Conservation (phyloP, 2,797 vertebrate species). For the Gambusia yucatana region DNA sequence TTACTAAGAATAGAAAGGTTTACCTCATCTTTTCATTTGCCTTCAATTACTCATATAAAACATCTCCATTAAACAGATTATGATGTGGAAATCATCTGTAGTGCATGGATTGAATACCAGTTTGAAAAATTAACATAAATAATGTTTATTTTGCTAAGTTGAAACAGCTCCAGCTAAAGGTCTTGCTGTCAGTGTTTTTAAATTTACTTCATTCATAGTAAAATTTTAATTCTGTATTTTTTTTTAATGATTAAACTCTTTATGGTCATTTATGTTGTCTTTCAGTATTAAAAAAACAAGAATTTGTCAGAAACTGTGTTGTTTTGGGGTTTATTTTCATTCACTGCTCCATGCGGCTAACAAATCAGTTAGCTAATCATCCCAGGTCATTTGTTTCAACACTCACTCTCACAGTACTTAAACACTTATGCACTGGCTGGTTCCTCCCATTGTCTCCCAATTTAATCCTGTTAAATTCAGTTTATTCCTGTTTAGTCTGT, state of each 20-base stretch:
- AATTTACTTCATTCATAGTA: neutral
- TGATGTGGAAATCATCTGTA: neutral
- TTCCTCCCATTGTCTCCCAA: too few species aligned
- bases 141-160: neutral
- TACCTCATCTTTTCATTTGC: neutral
- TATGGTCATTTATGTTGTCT: neutral
- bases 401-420: too few species aligned
- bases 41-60: neutral
- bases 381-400: too few species aligned
- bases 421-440: too few species aligned
- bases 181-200: neutral
- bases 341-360: too few species aligned
- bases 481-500: too few species aligned
- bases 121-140: neutral
- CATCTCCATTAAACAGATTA: neutral
- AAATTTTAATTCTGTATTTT: too few species aligned
- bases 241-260: neutral
- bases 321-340: too few species aligned
- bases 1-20: neutral
- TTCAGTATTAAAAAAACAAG: too few species aligned
- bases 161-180: neutral
- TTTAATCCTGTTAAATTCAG: too few species aligned
- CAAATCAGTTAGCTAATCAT: too few species aligned
- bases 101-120: neutral
- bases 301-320: too few species aligned